phyloP scores from a whole-genome alignment of 2,888 invertebrate genomes.

The Gisinianus flammeolus region DNA sequence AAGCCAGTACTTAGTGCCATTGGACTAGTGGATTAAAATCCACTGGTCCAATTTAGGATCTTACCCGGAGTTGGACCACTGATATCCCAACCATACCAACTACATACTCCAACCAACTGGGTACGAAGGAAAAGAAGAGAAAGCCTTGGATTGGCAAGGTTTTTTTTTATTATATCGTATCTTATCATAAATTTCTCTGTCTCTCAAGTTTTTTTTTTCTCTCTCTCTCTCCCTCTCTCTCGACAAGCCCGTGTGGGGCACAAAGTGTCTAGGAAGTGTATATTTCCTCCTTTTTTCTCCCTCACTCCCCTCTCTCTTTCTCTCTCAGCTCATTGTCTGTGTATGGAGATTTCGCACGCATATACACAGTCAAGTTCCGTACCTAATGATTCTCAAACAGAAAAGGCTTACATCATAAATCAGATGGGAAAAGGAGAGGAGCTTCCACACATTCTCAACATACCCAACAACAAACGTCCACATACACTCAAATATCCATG shows the following conservation, averaged over 20 bases:
- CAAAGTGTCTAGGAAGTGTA: neutral
- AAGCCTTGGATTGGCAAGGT: conserved; percentile 19
- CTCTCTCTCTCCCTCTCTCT: conserved; percentile 13
- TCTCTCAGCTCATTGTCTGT: neutral
- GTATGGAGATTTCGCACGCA: conserved; percentile 12
- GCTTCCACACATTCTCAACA: too few relatives aligned
- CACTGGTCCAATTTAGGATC: conserved; percentile 44
- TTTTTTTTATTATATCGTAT: conserved; percentile 52
- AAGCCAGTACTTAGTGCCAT: conserved; percentile 47
- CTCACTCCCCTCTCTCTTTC: neutral
- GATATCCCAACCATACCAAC: neutral
- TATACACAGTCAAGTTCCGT: neutral
- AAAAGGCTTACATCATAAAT: conserved; percentile 49
- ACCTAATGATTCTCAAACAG: conserved; percentile 56
- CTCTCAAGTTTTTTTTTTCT: conserved; percentile 46
- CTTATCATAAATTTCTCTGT: conserved; percentile 58
- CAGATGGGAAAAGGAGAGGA: conserved; percentile 36
- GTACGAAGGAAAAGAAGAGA: conserved; percentile 1
- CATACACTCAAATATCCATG: too few relatives aligned
- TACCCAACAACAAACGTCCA: neutral
- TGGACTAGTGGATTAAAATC: too few relatives aligned
- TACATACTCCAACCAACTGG: neutral
- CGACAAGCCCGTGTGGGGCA: neutral
- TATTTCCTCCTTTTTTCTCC: neutral
- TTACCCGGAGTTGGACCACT: neutral